Base-by-base conservation (phyloP, 2,113 vertebrate species). In the Phyllostomus hastatus region DNA sequence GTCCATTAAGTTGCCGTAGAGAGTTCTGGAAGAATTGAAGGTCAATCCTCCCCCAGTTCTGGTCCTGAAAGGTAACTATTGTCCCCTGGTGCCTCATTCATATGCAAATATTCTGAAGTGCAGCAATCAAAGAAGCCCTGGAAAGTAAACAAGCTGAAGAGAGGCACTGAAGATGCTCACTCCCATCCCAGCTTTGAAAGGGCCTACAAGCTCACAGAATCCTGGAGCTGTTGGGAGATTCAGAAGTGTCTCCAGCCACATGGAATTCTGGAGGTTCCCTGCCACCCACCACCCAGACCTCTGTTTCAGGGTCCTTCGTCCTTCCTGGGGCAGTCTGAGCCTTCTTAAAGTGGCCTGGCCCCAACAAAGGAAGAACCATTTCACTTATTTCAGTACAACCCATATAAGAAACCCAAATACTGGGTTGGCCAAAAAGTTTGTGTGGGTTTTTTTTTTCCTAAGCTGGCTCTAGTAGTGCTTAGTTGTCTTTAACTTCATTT, bases 51-150 rank as follows among this genome's bases (percentile, higher is more conserved):
- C 57, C 69, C 35, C 19, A 67, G 9, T 22, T 87, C 43, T 15
- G 1, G 35, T 61, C 16, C 46, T 4, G 28, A 78, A 93, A 90
- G 17, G 64, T 67, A 50, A 79, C 38, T 26, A 26, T 38, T 67
- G 61, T 89, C 61, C 38, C 48, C n/a, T 33, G 20, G 38, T 46
- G 22, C 66, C n/a, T 50, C 69, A 87, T 67, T 92, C 61, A 64
- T 87, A 79, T 41, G 69, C 50, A 87, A 83, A 92, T 73, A 48
- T n/a, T 70, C 24, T 48, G 57, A 84, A 83, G 69, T 52, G 10
- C 4, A n/a, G 61, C 52, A 72, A 83, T 82, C 81, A 78, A 76
- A 76, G 50, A 78, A 79, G 41, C 67, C 57, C 41, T 8, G 1
- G 33, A 16, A 15, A 93, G 76, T 82, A 81, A 75, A 85, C 33